A percentile compares a stretch with the other conserved stretches of the same genome.
Evolutionary conservation across 2,797 vertebrate species (phyloP).

Genomic region (Lindbergichthys nudifrons): DNA sequence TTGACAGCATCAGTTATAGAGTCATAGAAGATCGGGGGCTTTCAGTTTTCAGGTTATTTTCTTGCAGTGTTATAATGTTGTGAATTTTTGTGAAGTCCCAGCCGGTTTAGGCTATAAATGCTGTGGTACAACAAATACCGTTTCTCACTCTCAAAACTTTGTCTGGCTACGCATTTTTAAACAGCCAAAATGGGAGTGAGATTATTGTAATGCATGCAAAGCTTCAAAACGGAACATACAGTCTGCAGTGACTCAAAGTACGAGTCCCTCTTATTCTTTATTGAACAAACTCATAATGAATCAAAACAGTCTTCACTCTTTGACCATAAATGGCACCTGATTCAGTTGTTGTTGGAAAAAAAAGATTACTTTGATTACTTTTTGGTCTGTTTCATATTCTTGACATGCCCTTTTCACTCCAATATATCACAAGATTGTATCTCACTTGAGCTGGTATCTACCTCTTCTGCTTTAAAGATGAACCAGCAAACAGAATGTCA

Average conservation of each 20-base stretch:
- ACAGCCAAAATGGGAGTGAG: conserved; percentile 32
- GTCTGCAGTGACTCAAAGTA: conserved; percentile 21
- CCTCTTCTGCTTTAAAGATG: conserved; percentile 70
- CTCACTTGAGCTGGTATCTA: conserved; percentile 58
- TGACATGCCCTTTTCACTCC: conserved; percentile 76
- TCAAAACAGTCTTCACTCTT: conserved; percentile 22
- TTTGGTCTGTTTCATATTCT: conserved; percentile 70
- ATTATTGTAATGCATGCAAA: conserved; percentile 73
- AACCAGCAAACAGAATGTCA: conserved; percentile 71
- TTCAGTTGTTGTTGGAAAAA: conserved; percentile 40
- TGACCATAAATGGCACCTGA: conserved; percentile 49
- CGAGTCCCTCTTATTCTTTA: conserved; percentile 28
- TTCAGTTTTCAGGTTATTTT: not conserved
- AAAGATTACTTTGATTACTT: conserved; percentile 61
- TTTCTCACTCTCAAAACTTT: conserved; percentile 20
- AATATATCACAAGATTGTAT: conserved; percentile 68
- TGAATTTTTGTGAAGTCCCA: not conserved
- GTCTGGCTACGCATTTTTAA: conserved; percentile 35
- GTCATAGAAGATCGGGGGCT: conserved; percentile 9
- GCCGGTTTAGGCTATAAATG: not conserved
- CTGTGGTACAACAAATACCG: conserved; percentile 21
- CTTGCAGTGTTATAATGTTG: not conserved
- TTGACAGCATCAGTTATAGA: conserved; percentile 14
- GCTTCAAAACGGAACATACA: conserved; percentile 43
- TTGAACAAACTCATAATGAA: conserved; percentile 32